phyloP scores from a whole-genome alignment of 2,113 vertebrate genomes.

The Neomonachus schauinslandi region DNA sequence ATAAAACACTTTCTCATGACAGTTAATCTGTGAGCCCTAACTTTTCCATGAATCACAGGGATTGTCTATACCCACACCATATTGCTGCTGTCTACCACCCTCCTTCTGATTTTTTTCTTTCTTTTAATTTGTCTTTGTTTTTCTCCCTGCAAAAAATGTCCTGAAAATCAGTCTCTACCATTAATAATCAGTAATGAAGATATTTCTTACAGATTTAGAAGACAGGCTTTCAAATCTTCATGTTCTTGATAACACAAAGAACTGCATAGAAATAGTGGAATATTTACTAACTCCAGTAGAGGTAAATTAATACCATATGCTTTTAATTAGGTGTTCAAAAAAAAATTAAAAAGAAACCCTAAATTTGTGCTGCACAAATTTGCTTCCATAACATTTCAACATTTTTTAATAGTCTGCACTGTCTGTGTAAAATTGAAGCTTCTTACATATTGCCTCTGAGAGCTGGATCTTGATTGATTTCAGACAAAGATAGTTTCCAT shows the following conservation, averaged over 20 bases:
- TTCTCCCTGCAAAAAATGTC: constrained; percentile 56
- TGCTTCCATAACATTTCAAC: not conserved
- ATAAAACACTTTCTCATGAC: constrained; percentile 62
- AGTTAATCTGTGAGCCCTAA: constrained; percentile 73
- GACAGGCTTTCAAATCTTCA: not conserved
- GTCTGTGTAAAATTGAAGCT: not conserved
- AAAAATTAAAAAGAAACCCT: not conserved
- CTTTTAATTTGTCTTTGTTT: constrained; percentile 77
- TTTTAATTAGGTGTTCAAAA: constrained; percentile 51
- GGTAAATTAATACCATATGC: constrained; percentile 62
- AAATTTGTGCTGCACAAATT: not conserved
- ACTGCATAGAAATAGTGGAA: constrained; percentile 36
- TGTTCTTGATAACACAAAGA: constrained; percentile 41
- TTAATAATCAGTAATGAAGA: constrained; percentile 55
- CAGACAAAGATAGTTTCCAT: not conserved
- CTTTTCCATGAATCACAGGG: constrained; percentile 73
- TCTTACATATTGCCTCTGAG: not conserved
- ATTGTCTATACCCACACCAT: constrained; percentile 77
- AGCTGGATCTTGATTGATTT: not conserved
- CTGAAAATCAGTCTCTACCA: constrained; percentile 32
- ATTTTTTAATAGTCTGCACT: not conserved
- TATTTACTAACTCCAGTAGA: constrained; percentile 62
- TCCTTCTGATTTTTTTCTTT: constrained; percentile 69
- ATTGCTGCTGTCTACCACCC: constrained; percentile 72
- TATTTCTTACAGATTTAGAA: constrained; percentile 9